Evolutionary conservation across 2,113 vertebrate species (phyloP), one percentile per base, ranked within the genome.

Genomic region (Istiophorus platypterus): DNA sequence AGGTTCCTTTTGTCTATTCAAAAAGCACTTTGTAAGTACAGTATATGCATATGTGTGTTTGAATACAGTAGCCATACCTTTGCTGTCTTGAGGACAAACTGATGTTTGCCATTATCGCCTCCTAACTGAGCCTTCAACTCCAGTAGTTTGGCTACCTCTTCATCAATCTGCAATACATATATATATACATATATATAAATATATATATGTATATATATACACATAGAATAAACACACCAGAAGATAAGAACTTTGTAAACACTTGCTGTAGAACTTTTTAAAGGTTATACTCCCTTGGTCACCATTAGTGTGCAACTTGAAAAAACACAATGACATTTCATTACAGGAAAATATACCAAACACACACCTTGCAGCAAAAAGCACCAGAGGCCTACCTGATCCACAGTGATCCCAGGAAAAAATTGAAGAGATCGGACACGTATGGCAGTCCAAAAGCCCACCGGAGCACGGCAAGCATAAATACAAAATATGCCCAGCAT

Each of bases 31-130:
- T 34, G 9, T 20, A 8, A 24, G 26, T 14, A 4, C 34, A 57
- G 15, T 51, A 20, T 10, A 4, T n/a, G 11, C 9, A 9, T 34
- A 11, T 7, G 10, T 72, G 41, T 65, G 59, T 29, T 2, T 78
- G 22, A 27, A 22, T 14, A 41, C 11, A 54, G 57, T 7, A 63
- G 18, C 2, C 76, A 88, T 95, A 99, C 98, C 98, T 99, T 99
- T 0, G 98, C 95, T 14, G 97, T 99, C 91, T 99, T 99, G 83
- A 99, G 97, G 52, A 99, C 96, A 90, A 99, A 99, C 51, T 96
- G 96, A 34, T 96, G 95, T 82, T 97, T 99, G 45, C 95, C 97
- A 78, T 99, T 97, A 73, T 98, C 96, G 63, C 92, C 92, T 37
- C 96, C 96, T 45, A 99, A 81, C 76, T 93, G 94, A 1, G 96